phyloP scores from a whole-genome alignment of 2,888 invertebrate genomes.

The Xestia sexstrigata region DNA sequence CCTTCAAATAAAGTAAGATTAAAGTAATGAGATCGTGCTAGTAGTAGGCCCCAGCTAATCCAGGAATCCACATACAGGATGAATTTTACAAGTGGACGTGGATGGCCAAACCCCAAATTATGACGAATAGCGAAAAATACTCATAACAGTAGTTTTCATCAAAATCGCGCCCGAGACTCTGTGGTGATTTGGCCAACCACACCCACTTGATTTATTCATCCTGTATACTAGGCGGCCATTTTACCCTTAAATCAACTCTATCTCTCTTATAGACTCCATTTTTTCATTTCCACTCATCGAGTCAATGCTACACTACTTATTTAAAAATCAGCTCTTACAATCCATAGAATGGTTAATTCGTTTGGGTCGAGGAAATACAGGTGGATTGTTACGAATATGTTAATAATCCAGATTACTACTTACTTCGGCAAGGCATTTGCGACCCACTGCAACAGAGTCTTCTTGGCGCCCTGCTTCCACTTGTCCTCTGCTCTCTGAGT shows the following conservation, averaged over 20 bases:
- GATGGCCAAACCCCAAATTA: background rate
- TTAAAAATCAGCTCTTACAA: background rate
- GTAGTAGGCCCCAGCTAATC: background rate
- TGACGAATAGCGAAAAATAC: background rate
- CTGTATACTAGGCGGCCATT: background rate
- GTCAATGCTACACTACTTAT: background rate
- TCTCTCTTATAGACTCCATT: background rate
- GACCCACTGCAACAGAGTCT: slow-evolving; percentile 98
- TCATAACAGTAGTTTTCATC: background rate
- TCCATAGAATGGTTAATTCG: background rate
- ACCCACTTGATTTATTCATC: background rate
- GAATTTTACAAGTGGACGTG: background rate
- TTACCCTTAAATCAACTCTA: background rate
- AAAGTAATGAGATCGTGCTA: background rate
- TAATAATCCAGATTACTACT: slow-evolving; percentile 52
- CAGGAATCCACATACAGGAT: background rate
- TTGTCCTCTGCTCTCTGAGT: slow-evolving; percentile 90
- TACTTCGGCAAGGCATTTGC: slow-evolving; percentile 95
- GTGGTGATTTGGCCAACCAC: background rate
- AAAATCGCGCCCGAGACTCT: no score
- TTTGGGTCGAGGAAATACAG: background rate
- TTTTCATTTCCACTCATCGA: background rate
- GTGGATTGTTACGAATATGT: background rate
- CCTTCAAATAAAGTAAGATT: background rate
- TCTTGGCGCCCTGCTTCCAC: slow-evolving; percentile 97